These are phyloP conservation scores for Hyalella azteca DNA, from an alignment of 2,888 invertebrate species.

Conservation along the genomic window DNA sequence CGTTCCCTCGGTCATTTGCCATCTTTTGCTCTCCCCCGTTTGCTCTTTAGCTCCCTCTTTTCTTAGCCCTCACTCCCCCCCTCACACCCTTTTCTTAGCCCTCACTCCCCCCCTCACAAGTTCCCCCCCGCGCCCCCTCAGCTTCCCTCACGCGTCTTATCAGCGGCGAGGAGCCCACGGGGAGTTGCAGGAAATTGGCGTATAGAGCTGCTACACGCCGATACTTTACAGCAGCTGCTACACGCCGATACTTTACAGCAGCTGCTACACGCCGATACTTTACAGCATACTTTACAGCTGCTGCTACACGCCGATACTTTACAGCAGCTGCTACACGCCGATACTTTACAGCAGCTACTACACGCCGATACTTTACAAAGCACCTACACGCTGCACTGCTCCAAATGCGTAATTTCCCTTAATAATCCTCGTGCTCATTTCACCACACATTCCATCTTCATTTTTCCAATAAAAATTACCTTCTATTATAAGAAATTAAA, in stretches of 20 bases:
- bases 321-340: background rate
- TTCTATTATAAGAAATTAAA: no score
- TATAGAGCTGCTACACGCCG: background rate
- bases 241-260: no score
- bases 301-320: background rate
- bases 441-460: no score
- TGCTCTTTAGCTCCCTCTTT: no score
- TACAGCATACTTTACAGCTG: background rate
- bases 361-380: background rate
- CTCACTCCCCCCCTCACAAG: background rate
- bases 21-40: no score
- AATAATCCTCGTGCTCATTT: no score
- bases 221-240: no score
- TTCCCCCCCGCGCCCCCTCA: background rate
- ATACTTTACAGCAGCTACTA: background rate
- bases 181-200: conserved; percentile 11
- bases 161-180: background rate
- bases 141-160: background rate
- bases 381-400: no score
- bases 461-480: no score
- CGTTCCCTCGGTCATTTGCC: no score
- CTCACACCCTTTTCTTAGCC: no score
- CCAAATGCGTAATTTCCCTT: no score
- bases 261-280: background rate
- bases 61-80: background rate